These are phyloP conservation scores for Macaria notata DNA, from an alignment of 2,888 invertebrate species.

Conservation along the genomic window DNA sequence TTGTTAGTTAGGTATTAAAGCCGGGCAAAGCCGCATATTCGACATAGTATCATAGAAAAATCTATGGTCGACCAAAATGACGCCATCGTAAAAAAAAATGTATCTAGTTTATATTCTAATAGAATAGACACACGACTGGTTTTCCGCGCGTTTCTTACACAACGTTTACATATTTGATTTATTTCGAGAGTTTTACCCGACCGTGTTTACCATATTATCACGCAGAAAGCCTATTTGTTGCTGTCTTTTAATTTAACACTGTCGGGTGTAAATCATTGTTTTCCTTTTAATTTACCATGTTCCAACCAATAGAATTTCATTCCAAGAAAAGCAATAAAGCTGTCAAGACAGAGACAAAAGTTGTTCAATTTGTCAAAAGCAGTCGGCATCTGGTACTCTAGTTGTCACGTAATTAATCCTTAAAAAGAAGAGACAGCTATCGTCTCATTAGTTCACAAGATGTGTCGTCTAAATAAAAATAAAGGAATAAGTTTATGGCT, in stretches of 20 bases:
- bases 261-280: constrained; percentile 27
- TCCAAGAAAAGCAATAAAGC: constrained; percentile 47
- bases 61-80: too few species aligned
- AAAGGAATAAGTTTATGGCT: not conserved
- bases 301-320: constrained; percentile 31
- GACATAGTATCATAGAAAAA: too few species aligned
- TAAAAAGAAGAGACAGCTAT: constrained; percentile 19
- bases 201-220: constrained; percentile 15
- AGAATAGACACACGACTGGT: not conserved
- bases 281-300: constrained; percentile 31
- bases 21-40: too few species aligned
- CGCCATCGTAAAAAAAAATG: too few species aligned
- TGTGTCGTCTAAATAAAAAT: constrained; percentile 1
- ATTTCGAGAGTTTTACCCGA: constrained; percentile 1
- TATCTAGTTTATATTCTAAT: not conserved
- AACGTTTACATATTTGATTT: constrained; percentile 2
- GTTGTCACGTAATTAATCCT: constrained; percentile 47
- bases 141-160: not conserved
- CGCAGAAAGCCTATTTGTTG: constrained; percentile 15
- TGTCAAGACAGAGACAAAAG: constrained; percentile 47
- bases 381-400: constrained; percentile 49
- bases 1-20: too few species aligned
- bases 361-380: constrained; percentile 53
- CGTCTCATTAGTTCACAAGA: constrained; percentile 10
- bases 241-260: constrained; percentile 23